Conservation (phyloP, 2,888 invertebrate species). For the Scaeva pyrastri region DNA sequence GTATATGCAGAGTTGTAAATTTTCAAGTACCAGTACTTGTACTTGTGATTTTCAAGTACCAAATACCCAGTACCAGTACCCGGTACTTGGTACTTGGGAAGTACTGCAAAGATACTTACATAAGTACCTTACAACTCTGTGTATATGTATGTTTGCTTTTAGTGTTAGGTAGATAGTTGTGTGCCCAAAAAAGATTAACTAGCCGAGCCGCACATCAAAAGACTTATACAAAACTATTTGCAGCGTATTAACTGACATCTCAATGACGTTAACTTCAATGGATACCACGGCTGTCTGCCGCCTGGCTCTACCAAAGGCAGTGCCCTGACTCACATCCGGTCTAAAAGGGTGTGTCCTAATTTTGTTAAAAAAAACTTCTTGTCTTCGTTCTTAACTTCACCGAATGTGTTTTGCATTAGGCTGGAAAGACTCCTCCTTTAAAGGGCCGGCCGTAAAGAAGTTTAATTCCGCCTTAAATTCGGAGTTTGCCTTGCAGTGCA, state of each 20-base stretch:
- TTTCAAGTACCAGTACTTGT: too few species aligned
- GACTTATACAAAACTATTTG: neutral
- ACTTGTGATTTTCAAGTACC: too few species aligned
- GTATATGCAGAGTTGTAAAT: too few species aligned
- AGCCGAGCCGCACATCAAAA: slow-evolving; percentile 14
- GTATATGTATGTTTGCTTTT: too few species aligned
- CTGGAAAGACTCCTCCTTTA: slow-evolving; percentile 59
- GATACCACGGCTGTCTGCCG: slow-evolving; percentile 1
- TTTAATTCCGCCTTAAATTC: slow-evolving; percentile 56
- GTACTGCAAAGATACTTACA: too few species aligned
- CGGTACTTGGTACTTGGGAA: too few species aligned
- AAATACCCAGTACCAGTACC: too few species aligned
- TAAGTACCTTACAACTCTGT: too few species aligned
- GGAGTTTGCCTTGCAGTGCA: slow-evolving; percentile 53
- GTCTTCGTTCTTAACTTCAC: slow-evolving; percentile 4
- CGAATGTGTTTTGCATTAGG: slow-evolving; percentile 42
- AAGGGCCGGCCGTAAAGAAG: slow-evolving; percentile 47
- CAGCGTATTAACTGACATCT: neutral
- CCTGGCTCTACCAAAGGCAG: slow-evolving; percentile 3
- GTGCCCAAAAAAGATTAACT: neutral
- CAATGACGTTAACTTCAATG: slow-evolving; percentile 28
- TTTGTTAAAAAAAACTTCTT: slow-evolving; percentile 38
- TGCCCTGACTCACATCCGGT: slow-evolving; percentile 50
- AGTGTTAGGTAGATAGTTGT: neutral
- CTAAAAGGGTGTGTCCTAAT: slow-evolving; percentile 67